Evolutionary conservation across 2,797 vertebrate species (phyloP), one percentile per base, ranked within the genome.

Genomic region (Lacerta agilis): DNA sequence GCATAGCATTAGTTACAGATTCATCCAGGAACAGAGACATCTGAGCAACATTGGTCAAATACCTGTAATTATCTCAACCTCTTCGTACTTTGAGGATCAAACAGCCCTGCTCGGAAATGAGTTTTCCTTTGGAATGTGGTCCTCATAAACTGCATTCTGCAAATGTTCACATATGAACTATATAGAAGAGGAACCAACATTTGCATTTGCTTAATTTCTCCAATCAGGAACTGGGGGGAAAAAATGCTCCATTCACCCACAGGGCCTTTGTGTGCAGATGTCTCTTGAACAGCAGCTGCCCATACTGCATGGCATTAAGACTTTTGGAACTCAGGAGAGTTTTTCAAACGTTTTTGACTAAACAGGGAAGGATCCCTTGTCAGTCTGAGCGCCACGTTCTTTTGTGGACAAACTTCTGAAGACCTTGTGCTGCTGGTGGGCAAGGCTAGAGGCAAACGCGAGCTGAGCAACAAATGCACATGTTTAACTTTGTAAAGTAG

Each of bases 21-120:
- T 92, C 95, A 93, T 93, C 89, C 72, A 88, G 91, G 91, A 95
- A 84, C 36, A 75, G 13, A 86, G 92, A 91, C 86, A 79, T 94
- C 87, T 89, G 92, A 95, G 86, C 89, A 85, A 87, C 90, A 83
- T 93, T 90, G 88, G 85, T 91, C 55, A 80, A 83, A 86, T 86
- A 89, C 20, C 64, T 75, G 87, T 82, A 90, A 89, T 93, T 93
- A 92, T 88, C 91, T 69, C 64, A 90, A 82, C 79, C 90, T 90
- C 92, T 92, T 95, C 94, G 93, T 95, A 88, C 89, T 88, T 83
- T 91, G 82, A 88, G 10, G 82, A 90, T 89, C 87, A 88, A 61
- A 87, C n/a, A 83, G 58, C 61, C 9, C 25, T 67, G 43, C 76
- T 82, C 85, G 81, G 91, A 93, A 92, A 83, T 80, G 76, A 67